A percentile compares a stretch with the other conserved stretches of the same genome.
Conservation (phyloP, 2,888 invertebrate genomes). For the Leptopilina drosophilae region DNA sequence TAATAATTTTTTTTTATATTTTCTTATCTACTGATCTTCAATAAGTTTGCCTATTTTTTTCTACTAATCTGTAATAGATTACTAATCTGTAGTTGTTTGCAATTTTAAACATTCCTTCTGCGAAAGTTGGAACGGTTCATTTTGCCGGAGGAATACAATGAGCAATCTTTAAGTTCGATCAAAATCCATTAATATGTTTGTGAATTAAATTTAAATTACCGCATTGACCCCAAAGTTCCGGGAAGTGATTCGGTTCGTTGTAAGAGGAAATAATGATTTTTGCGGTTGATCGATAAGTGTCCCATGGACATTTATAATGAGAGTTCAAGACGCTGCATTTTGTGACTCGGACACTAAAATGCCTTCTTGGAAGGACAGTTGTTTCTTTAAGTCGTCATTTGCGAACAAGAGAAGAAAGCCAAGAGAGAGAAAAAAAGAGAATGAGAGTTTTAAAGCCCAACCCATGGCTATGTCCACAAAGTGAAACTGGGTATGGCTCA, state of each 20-base stretch:
- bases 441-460: slow-evolving; percentile 11
- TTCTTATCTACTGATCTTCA: too few species aligned
- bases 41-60: too few species aligned
- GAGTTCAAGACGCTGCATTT: background rate
- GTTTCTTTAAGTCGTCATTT: background rate
- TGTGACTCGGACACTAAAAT: slow-evolving; percentile 2
- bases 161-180: background rate
- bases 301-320: background rate
- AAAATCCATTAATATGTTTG: background rate
- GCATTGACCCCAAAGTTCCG: background rate
- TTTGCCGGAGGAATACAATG: too few species aligned
- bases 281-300: slow-evolving; percentile 15
- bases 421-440: background rate
- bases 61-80: too few species aligned
- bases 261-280: slow-evolving; percentile 27
- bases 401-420: background rate
- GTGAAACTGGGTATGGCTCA: slow-evolving; percentile 46
- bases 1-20: too few species aligned
- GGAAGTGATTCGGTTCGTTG: background rate
- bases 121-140: too few species aligned
- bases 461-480: slow-evolving; percentile 35
- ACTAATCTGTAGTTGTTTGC: too few species aligned
- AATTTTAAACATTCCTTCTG: too few species aligned
- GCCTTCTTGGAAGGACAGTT: slow-evolving; percentile 6
- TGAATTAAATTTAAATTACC: background rate